phyloP scores from a whole-genome alignment of 2,113 vertebrate genomes.

The Xenopus borealis region DNA sequence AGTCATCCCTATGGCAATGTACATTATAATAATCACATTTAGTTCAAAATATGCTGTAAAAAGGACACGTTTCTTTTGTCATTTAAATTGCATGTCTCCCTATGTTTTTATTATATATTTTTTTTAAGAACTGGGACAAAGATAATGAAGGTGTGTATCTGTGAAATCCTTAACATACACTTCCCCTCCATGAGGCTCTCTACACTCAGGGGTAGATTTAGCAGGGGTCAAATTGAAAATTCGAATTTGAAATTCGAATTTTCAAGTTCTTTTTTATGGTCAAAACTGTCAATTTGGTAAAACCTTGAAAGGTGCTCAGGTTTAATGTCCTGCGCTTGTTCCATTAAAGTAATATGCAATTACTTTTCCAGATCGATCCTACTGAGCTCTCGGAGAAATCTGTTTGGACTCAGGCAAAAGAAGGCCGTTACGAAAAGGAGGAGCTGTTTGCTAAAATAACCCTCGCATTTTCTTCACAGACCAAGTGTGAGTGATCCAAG shows the following conservation, averaged over 20 bases:
- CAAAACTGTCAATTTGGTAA: no score
- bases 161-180: conserved; percentile 57
- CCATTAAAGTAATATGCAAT: conserved; percentile 4
- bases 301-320: conserved; percentile 16
- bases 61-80: conserved; percentile 73
- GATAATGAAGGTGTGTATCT: conserved; percentile 68
- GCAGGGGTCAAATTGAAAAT: no score
- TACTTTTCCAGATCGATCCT: conserved; percentile 56
- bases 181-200: conserved; percentile 27
- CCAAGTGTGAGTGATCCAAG: conserved; percentile 73
- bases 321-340: not conserved
- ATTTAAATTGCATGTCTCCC: conserved; percentile 69
- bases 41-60: conserved; percentile 70
- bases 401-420: conserved; percentile 82
- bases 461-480: conserved; percentile 78
- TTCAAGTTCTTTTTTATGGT: no score
- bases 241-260: no score
- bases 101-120: conserved; percentile 37
- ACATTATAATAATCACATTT: conserved; percentile 74
- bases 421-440: conserved; percentile 76
- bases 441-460: conserved; percentile 89
- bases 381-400: conserved; percentile 79
- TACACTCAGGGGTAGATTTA: no score
- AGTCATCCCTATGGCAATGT: conserved; percentile 28
- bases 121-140: conserved; percentile 50